Conservation (phyloP, 2,113 vertebrate genomes). For the Calypte anna region DNA sequence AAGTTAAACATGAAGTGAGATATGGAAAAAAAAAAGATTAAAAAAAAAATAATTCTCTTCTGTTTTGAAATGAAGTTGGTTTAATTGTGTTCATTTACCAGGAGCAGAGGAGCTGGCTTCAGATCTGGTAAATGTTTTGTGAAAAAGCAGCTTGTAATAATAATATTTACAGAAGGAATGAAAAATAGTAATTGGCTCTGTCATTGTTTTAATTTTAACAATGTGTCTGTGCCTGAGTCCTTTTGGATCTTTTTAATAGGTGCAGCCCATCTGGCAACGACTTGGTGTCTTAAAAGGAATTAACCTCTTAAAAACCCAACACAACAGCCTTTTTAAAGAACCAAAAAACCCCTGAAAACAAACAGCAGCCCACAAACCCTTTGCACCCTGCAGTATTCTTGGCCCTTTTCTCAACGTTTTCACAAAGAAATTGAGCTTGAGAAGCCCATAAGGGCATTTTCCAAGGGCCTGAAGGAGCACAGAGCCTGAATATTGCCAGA, state of each 20-base stretch:
- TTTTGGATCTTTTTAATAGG: not conserved
- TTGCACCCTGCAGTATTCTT: not conserved
- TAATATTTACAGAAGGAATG: slow-evolving; percentile 14
- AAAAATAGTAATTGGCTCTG: not conserved
- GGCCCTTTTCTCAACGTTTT: not conserved
- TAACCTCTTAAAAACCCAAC: not conserved
- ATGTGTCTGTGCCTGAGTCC: not conserved
- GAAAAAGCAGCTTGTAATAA: slow-evolving; percentile 7
- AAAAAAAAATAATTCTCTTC: not conserved
- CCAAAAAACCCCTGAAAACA: no score
- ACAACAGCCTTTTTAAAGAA: no score
- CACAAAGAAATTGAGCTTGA: not conserved
- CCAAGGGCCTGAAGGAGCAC: not conserved
- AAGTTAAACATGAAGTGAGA: not conserved
- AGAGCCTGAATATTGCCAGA: not conserved
- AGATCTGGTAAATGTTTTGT: not conserved
- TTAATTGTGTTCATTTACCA: slow-evolving; percentile 22
- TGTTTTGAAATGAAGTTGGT: slow-evolving; percentile 4
- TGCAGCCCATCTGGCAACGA: not conserved
- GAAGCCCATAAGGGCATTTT: not conserved
- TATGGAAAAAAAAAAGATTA: not conserved
- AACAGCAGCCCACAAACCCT: not conserved
- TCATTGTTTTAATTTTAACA: not conserved
- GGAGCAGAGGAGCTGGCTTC: not conserved
- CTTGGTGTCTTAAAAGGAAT: not conserved